Evolutionary conservation across 2,797 vertebrate species (phyloP), one percentile per base, ranked within the genome.

Genomic region (Girardinus metallicus): DNA sequence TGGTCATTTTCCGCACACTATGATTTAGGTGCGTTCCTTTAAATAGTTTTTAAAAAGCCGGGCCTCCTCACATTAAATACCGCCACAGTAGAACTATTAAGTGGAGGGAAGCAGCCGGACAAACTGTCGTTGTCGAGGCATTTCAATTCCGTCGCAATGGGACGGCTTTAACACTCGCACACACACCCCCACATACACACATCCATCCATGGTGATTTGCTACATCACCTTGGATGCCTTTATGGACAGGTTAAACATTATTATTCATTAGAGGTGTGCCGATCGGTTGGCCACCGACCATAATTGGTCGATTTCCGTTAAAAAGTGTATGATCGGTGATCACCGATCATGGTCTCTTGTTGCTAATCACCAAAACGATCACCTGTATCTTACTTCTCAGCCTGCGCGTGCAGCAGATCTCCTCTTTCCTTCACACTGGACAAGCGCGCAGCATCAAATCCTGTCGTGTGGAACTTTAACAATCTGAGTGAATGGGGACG

Each of bases 1-100:
- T 84, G 74, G 86, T 93, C 92, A 95, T 95, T 95, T 95, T 91
- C 93, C 81, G 85, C 94, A 91, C 94, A 88, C 94, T 92, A 88
- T 89, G 94, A 93, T 94, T 93, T 93, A 88, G 81, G 78, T 90
- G 90, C 76, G 64, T 92, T 87, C 91, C 91, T 90, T 93, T 91
- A 94, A 93, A 93, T 92, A 87, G 90, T 93, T 92, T 92, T 92
- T 89, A 87, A 90, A 92, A 91, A 92, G 87, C 86, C 83, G 77
- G 87, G 85, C 89, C 88, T 88, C 78, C 90, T 92, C 88, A 92
- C 89, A 94, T 95, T 95, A 94, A 94, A 94, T 89, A 87, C 87
- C 87, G 18, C 91, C 78, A 74, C 90, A 86, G 92, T 82, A 57
- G 88, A 92, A 94, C 92, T 88, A 93, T 95, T 95, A 94, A 94